These are phyloP conservation scores for Aphyosemion australe DNA, from an alignment of 2,113 vertebrate species.

Conservation along the genomic window DNA sequence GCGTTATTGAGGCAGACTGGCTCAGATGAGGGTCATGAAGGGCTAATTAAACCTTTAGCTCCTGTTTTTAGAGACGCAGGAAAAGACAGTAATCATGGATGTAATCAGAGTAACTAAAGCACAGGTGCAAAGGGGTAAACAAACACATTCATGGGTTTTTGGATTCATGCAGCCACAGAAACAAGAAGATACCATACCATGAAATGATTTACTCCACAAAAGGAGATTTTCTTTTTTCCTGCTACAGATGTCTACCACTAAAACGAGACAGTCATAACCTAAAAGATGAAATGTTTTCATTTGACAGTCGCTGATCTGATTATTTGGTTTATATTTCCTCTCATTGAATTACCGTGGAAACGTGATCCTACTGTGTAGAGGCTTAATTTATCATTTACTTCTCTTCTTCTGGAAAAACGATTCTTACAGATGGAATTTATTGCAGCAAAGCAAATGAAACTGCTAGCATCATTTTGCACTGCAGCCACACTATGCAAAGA, in stretches of 20 bases:
- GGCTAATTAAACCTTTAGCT: constrained; percentile 63
- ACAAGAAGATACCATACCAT: neutral
- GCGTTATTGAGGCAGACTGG: constrained; percentile 48
- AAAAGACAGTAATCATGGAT: constrained; percentile 30
- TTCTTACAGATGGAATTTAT: neutral
- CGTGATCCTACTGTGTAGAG: neutral
- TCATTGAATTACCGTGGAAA: neutral
- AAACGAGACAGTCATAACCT: neutral
- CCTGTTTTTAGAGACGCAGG: constrained; percentile 37
- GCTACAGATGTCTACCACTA: neutral
- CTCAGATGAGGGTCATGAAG: constrained; percentile 59
- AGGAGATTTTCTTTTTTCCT: neutral
- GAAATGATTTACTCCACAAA: constrained; percentile 4
- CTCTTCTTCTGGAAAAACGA: neutral
- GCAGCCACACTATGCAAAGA: too few species aligned
- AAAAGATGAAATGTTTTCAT: neutral
- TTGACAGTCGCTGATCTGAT: neutral
- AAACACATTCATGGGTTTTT: constrained; percentile 16
- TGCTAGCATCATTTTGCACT: neutral
- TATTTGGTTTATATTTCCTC: neutral
- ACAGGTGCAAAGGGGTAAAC: constrained; percentile 59
- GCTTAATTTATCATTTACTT: neutral
- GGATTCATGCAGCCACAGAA: neutral
- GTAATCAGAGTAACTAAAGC: constrained; percentile 49
- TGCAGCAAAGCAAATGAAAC: neutral